phyloP scores from a whole-genome alignment of 2,888 invertebrate species.

The Temnothorax ravouxi region DNA sequence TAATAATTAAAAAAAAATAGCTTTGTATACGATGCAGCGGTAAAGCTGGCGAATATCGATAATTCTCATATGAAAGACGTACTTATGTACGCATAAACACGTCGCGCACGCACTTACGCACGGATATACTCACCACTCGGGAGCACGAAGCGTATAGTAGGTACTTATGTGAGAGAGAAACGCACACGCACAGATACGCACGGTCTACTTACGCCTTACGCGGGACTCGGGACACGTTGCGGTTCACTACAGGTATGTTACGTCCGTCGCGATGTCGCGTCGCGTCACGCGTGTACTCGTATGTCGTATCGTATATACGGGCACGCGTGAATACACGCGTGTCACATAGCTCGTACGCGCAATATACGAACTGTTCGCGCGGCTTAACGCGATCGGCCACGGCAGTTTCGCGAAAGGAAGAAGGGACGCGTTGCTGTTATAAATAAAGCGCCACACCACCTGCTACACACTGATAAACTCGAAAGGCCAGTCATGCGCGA shows the following conservation, averaged over 20 bases:
- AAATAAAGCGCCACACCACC: slow-evolving; percentile 82
- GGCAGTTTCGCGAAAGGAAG: slow-evolving; percentile 68
- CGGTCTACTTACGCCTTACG: slow-evolving; percentile 54
- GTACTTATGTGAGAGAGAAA: neutral
- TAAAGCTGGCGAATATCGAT: slow-evolving; percentile 21
- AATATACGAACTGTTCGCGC: slow-evolving; percentile 66
- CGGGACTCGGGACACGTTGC: neutral
- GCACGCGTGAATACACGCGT: slow-evolving; percentile 35
- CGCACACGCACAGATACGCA: neutral
- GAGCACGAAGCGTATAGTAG: neutral
- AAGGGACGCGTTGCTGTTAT: slow-evolving; percentile 77
- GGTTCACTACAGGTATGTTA: neutral
- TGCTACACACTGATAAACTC: slow-evolving; percentile 83
- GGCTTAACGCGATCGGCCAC: slow-evolving; percentile 70
- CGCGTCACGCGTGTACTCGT: slow-evolving; percentile 14
- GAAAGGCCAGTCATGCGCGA: slow-evolving; percentile 81
- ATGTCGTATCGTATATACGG: neutral
- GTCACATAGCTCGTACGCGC: slow-evolving; percentile 31
- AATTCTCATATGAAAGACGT: slow-evolving; percentile 34
- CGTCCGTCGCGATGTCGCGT: neutral
- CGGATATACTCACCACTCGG: neutral
- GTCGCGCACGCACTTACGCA: slow-evolving; percentile 9
- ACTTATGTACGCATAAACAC: slow-evolving; percentile 25
- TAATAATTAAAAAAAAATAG: slow-evolving; percentile 23
- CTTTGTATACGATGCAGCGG: neutral